Conservation (phyloP, 2,797 vertebrate genomes). For the Siniperca undulata region DNA sequence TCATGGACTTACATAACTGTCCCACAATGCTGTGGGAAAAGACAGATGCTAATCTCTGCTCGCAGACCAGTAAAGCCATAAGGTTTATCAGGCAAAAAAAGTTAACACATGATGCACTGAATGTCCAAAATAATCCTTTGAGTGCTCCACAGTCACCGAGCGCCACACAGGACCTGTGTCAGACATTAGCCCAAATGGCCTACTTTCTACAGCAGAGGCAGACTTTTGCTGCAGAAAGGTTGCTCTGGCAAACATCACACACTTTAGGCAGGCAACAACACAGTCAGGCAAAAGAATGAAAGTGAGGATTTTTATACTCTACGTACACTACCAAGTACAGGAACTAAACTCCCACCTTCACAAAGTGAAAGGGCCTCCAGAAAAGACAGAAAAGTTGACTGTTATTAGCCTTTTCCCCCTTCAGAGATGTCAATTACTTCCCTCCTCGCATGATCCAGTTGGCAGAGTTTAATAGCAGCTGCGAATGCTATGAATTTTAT, state of each 20-base stretch:
- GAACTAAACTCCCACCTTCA: conserved; percentile 23
- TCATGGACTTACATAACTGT: conserved; percentile 56
- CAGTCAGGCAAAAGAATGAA: conserved; percentile 35
- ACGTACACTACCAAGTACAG: conserved; percentile 20
- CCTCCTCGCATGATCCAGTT: conserved; percentile 45
- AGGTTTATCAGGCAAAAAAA: conserved; percentile 44
- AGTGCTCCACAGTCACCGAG: conserved; percentile 32
- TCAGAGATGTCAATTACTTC: conserved; percentile 58
- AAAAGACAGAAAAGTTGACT: conserved; percentile 33
- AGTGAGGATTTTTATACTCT: conserved; percentile 31
- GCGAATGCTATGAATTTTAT: conserved; percentile 33
- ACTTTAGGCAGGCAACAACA: conserved; percentile 23
- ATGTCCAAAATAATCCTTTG: conserved; percentile 56
- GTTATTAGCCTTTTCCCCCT: conserved; percentile 42
- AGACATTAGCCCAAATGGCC: conserved; percentile 59
- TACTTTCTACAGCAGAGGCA: conserved; percentile 57
- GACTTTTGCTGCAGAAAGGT: conserved; percentile 23
- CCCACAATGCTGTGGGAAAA: conserved; percentile 25
- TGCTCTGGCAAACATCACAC: conserved; percentile 45
- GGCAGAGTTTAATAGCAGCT: conserved; percentile 57
- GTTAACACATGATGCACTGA: conserved; percentile 44
- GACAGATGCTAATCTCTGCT: conserved; percentile 62
- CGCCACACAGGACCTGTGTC: conserved; percentile 47
- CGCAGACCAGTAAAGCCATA: conserved; percentile 25
- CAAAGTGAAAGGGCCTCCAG: conserved; percentile 29